Evolutionary conservation across 2,797 vertebrate genomes (phyloP).

Genomic region (Anabacerthia variegaticeps): DNA sequence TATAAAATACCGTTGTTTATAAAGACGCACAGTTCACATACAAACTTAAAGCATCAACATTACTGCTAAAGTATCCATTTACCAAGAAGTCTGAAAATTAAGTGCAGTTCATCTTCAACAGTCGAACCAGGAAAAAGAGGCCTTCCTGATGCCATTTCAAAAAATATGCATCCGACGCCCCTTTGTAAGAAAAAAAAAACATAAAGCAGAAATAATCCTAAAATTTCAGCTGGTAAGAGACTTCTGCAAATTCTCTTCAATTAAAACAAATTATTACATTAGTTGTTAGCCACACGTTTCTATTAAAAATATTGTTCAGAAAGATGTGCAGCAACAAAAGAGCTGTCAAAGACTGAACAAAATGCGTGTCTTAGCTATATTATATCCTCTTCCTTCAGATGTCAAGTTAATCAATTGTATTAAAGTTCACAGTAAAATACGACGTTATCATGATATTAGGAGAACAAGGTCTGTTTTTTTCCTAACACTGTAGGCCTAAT

Average conservation of each 20-base stretch:
- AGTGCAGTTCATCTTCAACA: constrained; percentile 97
- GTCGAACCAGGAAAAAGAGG: constrained; percentile 97
- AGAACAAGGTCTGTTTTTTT: background rate
- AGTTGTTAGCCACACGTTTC: background rate
- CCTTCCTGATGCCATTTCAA: constrained; percentile 98
- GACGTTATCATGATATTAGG: background rate
- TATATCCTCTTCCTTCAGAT: background rate
- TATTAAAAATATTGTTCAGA: background rate
- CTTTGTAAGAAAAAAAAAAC: constrained; percentile 67
- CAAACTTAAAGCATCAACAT: background rate
- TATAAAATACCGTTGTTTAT: background rate
- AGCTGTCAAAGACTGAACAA: background rate
- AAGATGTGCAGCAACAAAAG: background rate
- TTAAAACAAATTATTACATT: background rate
- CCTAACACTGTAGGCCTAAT: background rate
- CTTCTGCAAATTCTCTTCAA: background rate
- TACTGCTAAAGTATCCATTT: constrained; percentile 47
- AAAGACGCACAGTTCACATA: background rate
- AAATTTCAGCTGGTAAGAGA: background rate
- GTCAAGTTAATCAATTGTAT: background rate
- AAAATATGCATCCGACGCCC: constrained; percentile 95
- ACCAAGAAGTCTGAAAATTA: constrained; percentile 98
- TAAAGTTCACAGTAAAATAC: background rate
- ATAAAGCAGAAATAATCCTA: background rate
- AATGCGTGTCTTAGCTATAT: background rate